Conservation (phyloP, 1,140 invertebrate species). For the Lycorma delicatula region DNA sequence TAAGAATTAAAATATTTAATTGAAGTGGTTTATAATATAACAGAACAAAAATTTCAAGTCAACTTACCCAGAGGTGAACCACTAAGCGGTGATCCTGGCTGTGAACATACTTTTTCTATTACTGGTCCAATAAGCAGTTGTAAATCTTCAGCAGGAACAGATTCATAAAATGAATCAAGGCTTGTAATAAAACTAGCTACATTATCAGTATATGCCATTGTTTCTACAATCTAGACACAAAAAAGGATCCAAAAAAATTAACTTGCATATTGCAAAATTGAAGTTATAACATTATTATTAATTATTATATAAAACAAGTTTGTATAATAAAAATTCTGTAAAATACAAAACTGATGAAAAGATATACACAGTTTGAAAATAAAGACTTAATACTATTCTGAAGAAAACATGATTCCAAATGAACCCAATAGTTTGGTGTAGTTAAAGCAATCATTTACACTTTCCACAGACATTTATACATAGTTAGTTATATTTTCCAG, state of each 20-base stretch:
- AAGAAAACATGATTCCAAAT: no score
- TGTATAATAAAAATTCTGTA: no score
- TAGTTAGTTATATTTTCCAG: no score
- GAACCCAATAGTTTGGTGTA: no score
- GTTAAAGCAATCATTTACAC: no score
- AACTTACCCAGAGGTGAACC: slow-evolving; percentile 37
- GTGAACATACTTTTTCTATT: slow-evolving; percentile 53
- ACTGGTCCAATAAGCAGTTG: slow-evolving; percentile 65
- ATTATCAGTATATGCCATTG: slow-evolving; percentile 74
- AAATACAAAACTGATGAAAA: no score
- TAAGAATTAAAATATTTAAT: slow-evolving; percentile 1
- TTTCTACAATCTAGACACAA: slow-evolving; percentile 61
- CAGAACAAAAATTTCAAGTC: slow-evolving; percentile 8
- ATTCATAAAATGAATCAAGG: slow-evolving; percentile 43
- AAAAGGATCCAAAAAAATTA: slow-evolving; percentile 16
- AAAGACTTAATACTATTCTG: no score
- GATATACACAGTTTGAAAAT: no score
- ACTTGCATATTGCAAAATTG: no score
- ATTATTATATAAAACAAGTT: no score
- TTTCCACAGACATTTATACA: no score
- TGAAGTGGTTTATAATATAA: not conserved
- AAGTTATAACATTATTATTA: no score
- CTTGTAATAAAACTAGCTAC: slow-evolving; percentile 67
- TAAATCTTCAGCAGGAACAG: slow-evolving; percentile 54
- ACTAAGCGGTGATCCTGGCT: slow-evolving; percentile 55